Percentiles rank a stretch among this genome's conserved stretches.
Evolutionary conservation across 2,113 vertebrate species (phyloP).

Genomic region (Podarcis raffonei): DNA sequence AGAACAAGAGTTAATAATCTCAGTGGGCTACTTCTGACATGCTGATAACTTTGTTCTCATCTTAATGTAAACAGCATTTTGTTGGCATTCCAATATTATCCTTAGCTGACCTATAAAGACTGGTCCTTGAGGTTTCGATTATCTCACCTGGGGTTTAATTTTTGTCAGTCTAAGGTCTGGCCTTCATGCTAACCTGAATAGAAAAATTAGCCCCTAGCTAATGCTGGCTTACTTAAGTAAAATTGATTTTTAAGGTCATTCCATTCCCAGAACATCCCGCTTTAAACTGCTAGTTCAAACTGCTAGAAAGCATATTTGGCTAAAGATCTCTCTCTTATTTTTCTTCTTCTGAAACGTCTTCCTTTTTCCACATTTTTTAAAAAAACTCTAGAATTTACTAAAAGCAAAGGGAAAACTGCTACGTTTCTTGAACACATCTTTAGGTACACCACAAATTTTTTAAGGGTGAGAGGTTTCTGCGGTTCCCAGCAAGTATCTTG

Average conservation of each 20-base stretch:
- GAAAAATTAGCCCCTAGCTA: slow-evolving; percentile 43
- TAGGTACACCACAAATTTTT: too few species aligned
- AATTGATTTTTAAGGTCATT: slow-evolving; percentile 48
- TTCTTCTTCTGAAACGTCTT: neutral
- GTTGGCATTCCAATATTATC: slow-evolving; percentile 36
- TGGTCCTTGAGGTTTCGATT: slow-evolving; percentile 37
- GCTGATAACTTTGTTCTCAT: slow-evolving; percentile 39
- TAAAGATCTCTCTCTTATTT: neutral
- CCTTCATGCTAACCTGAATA: slow-evolving; percentile 39
- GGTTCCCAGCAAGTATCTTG: too few species aligned
- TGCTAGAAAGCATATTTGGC: neutral
- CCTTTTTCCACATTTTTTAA: neutral
- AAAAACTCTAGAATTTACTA: neutral
- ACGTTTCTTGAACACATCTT: neutral
- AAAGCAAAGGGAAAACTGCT: neutral
- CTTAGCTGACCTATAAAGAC: slow-evolving; percentile 27
- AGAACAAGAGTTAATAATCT: slow-evolving; percentile 39
- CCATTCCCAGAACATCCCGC: slow-evolving; percentile 32
- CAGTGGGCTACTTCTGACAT: slow-evolving; percentile 50
- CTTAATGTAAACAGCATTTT: slow-evolving; percentile 27
- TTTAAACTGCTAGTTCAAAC: slow-evolving; percentile 7
- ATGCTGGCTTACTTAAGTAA: slow-evolving; percentile 34
- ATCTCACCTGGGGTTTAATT: slow-evolving; percentile 43
- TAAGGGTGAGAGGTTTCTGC: too few species aligned
- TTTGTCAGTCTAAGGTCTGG: slow-evolving; percentile 33